Conservation (phyloP, 2,113 vertebrate species). For the Semnopithecus entellus region DNA sequence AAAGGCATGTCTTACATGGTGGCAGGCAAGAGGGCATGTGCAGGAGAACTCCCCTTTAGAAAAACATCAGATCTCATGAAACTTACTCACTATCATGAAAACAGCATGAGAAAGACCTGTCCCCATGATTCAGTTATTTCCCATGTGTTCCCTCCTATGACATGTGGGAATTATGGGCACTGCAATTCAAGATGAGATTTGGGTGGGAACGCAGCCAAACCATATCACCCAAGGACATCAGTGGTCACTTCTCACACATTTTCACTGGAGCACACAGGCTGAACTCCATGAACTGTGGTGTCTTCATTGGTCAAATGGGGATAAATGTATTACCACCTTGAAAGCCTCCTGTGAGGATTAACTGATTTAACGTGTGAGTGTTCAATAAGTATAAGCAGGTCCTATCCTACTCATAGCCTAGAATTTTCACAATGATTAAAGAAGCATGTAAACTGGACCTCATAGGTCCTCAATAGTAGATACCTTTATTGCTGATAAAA, state of each 20-base stretch:
- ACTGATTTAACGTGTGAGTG: neutral
- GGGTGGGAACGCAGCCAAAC: neutral
- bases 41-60: too few relatives aligned
- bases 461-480: neutral
- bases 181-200: too few relatives aligned
- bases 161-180: too few relatives aligned
- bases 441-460: neutral
- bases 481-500: neutral
- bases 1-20: too few relatives aligned
- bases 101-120: too few relatives aligned
- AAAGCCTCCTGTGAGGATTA: neutral
- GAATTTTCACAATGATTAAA: neutral
- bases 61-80: too few relatives aligned
- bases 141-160: too few relatives aligned
- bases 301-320: neutral
- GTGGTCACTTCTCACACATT: neutral
- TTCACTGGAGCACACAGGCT: neutral
- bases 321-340: neutral
- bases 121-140: too few relatives aligned
- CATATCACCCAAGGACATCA: neutral
- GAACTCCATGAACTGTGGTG: neutral
- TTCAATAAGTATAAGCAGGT: neutral
- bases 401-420: neutral
- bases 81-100: too few relatives aligned
- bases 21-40: too few relatives aligned